Conservation (phyloP, 2,113 vertebrate species). For the Elgaria multicarinata region DNA sequence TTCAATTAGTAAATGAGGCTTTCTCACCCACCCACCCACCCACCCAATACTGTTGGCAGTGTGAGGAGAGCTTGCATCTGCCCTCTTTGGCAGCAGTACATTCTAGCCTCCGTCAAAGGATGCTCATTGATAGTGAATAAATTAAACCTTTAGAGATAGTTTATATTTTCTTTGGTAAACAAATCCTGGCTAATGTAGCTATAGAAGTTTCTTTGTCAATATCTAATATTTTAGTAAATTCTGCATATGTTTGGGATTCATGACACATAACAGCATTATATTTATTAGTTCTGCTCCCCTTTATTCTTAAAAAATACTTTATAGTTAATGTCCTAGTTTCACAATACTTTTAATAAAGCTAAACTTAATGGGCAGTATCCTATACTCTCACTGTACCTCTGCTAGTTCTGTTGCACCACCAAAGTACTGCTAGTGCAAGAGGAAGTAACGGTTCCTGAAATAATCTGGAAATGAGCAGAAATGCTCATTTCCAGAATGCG, state of each 20-base stretch:
- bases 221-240: neutral
- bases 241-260: neutral
- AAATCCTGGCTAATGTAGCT: neutral
- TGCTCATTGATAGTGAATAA: neutral
- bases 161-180: neutral
- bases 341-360: neutral
- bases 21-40: neutral
- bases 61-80: neutral
- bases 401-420: too few relatives aligned
- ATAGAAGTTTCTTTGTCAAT: neutral
- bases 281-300: neutral
- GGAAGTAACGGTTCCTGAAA: too few relatives aligned
- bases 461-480: too few relatives aligned
- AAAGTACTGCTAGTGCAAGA: too few relatives aligned
- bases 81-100: neutral
- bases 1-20: neutral
- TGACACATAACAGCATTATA: neutral
- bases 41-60: neutral
- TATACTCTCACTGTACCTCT: too few relatives aligned
- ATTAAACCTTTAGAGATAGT: neutral
- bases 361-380: neutral
- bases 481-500: too few relatives aligned
- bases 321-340: neutral
- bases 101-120: neutral
- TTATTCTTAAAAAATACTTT: neutral